Percentiles rank a stretch among this genome's conserved stretches.
phyloP scores from a whole-genome alignment of 2,888 invertebrate genomes.

The Xiphydria camelus region DNA sequence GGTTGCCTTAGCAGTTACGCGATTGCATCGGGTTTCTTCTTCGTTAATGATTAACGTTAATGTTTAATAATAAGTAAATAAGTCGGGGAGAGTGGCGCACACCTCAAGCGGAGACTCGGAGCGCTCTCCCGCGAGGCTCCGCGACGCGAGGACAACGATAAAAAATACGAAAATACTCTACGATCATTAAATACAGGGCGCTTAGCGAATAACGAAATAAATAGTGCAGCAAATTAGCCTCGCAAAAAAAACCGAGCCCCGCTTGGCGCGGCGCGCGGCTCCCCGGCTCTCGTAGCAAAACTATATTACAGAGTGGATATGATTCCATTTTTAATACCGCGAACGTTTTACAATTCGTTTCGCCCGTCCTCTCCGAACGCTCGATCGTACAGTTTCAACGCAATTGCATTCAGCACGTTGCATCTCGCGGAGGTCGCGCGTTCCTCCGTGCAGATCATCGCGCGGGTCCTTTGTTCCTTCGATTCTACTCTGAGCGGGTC shows the following conservation, averaged over 20 bases:
- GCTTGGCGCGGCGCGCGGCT: conserved; percentile 20
- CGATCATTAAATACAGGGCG: conserved; percentile 18
- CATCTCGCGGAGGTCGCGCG: too few relatives aligned
- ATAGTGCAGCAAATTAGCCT: conserved; percentile 9
- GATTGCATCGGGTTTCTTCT: conserved; percentile 17
- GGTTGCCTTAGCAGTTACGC: conserved; percentile 28
- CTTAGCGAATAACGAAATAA: conserved; percentile 25
- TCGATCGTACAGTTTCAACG: too few relatives aligned
- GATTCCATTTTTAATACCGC: too few relatives aligned
- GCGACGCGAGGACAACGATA: conserved; percentile 13
- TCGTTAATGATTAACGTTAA: conserved; percentile 16
- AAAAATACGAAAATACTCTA: conserved; percentile 13
- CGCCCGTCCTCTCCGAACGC: too few relatives aligned
- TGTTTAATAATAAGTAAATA: conserved; percentile 26
- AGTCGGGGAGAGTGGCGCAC: conserved; percentile 16
- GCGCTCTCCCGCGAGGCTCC: conserved; percentile 5
- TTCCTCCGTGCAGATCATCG: too few relatives aligned
- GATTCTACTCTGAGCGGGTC: too few relatives aligned
- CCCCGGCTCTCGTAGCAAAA: conserved; percentile 29
- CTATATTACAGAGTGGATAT: conserved; percentile 29
- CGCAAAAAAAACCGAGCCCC: conserved; percentile 3
- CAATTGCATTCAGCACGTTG: too few relatives aligned
- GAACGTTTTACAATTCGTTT: too few relatives aligned
- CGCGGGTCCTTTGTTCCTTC: conserved; percentile 17
- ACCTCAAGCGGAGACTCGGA: background rate